These are phyloP conservation scores for Ceratitis capitata DNA, from an alignment of 1,140 invertebrate species.

Conservation along the genomic window DNA sequence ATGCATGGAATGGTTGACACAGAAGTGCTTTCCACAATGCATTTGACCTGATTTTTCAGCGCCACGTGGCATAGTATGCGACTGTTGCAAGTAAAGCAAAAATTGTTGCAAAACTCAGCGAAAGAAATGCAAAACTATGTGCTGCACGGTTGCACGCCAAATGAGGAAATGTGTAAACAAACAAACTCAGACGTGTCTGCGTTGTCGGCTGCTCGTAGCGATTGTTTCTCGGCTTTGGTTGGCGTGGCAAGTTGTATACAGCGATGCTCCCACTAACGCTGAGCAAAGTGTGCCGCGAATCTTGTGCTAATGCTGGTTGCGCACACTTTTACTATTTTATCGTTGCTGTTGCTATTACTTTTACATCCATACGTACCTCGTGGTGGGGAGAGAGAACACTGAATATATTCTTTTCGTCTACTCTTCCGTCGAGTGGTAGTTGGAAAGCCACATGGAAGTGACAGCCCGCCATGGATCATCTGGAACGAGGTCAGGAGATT, in stretches of 20 bases:
- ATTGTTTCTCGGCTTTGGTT: background rate
- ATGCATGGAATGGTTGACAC: conserved; percentile 45
- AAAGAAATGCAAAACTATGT: background rate
- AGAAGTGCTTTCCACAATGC: background rate
- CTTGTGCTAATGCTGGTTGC: background rate
- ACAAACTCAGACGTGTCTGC: conserved; percentile 50
- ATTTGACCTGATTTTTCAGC: conserved; percentile 25
- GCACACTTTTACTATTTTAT: background rate
- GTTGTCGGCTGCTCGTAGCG: conserved; percentile 47
- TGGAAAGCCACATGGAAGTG: too few species aligned
- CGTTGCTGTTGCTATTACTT: background rate
- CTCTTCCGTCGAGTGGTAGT: too few species aligned
- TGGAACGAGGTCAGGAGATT: too few species aligned
- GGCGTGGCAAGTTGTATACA: conserved; percentile 42
- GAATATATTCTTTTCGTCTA: too few species aligned
- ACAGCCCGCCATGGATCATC: too few species aligned
- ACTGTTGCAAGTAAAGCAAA: background rate
- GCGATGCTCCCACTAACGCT: conserved; percentile 52
- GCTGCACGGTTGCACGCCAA: background rate
- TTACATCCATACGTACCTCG: too few species aligned
- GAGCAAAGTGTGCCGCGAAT: background rate
- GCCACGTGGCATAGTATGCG: background rate
- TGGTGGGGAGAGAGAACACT: too few species aligned
- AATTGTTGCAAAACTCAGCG: background rate
- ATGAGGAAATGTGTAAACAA: conserved; percentile 33